Evolutionary conservation across 2,113 vertebrate genomes (phyloP), one percentile per base, ranked within the genome.

Genomic region (Catharus minimus): DNA sequence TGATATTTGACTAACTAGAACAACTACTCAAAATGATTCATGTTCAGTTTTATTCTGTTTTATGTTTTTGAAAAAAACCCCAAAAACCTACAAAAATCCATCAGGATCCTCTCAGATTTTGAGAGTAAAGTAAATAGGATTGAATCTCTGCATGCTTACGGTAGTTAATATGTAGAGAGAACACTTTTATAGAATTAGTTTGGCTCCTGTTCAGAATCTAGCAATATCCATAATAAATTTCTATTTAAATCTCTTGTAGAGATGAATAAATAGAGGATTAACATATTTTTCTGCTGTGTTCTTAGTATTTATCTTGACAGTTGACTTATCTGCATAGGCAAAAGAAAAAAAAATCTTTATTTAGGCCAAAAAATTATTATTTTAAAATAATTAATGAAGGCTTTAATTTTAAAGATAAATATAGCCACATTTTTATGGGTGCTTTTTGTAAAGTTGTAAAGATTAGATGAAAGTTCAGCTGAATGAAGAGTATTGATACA

Each of bases 201-300:
- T 97, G 96, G 97, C 97, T 97, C 65, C 74, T 92, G 81, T 96
- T 97, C 96, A 97, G 89, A 86, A 92, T 95, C 79, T 95, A 90
- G 94, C 89, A 95, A 93, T 97, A 96, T 96, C 95, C 88, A 90
- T 97, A 97, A 97, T 97, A 97, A 97, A 97, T 97, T 96, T 96
- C 58, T 72, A 69, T 88, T 93, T 94, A 92, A 96, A 95, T 97
- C 94, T 96, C 92, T 89, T 83, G 82, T 88, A 91, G 64, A 96
- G 93, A 92, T 95, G 92, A 96, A 62, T 96, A 97, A 97, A 91
- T 74, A 95, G 68, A 88, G 90, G 96, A 98, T 97, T 97, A 96
- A 89, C 93, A 93, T 96, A 95, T 92, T 97, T 97, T 96, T 92
- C 88, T 86, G 68, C 87, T 53, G 78, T 90, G 82, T 93, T 97